Evolutionary conservation across 2,113 vertebrate species (phyloP).

Genomic region (Pionites leucogaster): DNA sequence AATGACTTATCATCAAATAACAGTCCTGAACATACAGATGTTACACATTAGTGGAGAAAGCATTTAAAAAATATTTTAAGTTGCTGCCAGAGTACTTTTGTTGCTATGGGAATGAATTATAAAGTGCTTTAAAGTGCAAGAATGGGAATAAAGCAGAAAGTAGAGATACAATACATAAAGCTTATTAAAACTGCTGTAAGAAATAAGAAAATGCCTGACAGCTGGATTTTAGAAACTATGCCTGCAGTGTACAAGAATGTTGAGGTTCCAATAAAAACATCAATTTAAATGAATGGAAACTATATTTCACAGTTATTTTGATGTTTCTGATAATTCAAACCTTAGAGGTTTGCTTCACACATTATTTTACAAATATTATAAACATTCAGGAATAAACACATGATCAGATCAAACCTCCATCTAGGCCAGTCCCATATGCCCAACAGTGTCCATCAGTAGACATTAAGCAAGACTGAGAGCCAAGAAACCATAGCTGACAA

Average conservation of each 20-base stretch:
- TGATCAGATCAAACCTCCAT: neutral
- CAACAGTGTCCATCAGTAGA: neutral
- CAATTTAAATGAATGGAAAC: neutral
- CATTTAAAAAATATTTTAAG: slow-evolving; percentile 9
- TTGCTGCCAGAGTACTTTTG: neutral
- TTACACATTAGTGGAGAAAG: neutral
- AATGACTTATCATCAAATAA: slow-evolving; percentile 36
- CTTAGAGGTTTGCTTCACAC: neutral
- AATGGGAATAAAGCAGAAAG: slow-evolving; percentile 17
- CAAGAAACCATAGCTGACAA: neutral
- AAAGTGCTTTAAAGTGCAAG: neutral
- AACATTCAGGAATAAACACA: neutral
- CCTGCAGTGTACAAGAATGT: neutral
- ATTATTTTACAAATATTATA: neutral
- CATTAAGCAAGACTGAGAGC: neutral
- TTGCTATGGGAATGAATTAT: slow-evolving; percentile 21
- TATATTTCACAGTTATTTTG: neutral
- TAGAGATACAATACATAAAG: neutral
- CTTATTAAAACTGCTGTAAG: slow-evolving; percentile 23
- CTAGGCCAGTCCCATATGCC: neutral
- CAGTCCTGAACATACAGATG: slow-evolving; percentile 1
- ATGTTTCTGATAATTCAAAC: neutral
- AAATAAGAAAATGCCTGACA: slow-evolving; percentile 5
- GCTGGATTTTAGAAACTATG: neutral
- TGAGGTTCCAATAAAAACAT: neutral